phyloP scores from a whole-genome alignment of 2,888 invertebrate genomes.

The Nephrotoma appendiculata region DNA sequence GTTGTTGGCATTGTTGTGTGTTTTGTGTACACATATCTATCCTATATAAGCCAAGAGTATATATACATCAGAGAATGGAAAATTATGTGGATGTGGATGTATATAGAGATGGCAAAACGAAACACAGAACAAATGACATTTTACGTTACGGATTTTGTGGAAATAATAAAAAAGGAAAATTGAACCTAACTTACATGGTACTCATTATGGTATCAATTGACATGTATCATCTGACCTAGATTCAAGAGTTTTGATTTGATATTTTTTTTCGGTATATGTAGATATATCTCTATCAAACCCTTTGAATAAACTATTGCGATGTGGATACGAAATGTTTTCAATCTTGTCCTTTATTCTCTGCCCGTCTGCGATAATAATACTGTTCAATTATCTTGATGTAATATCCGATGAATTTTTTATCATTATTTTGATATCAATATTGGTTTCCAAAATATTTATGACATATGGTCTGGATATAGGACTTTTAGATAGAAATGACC shows the following conservation, averaged over 20 bases:
- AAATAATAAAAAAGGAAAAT: background rate
- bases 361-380: background rate
- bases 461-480: background rate
- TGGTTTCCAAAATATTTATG: background rate
- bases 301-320: background rate
- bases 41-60: background rate
- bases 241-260: background rate
- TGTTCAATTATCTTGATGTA: background rate
- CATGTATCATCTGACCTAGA: background rate
- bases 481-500: no score
- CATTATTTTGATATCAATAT: background rate
- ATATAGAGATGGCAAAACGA: background rate
- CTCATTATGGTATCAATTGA: background rate
- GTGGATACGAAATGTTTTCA: background rate
- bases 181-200: background rate
- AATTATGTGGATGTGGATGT: background rate
- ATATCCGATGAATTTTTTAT: background rate
- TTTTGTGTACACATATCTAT: background rate
- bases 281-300: background rate
- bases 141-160: background rate
- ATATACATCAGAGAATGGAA: background rate
- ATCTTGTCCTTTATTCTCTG: background rate
- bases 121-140: background rate
- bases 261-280: background rate
- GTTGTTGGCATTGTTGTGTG: background rate